Percentiles rank a stretch among this genome's conserved stretches.
These are phyloP conservation scores for Pimpla rufipes DNA, from an alignment of 2,888 invertebrate genomes.

Conservation along the genomic window DNA sequence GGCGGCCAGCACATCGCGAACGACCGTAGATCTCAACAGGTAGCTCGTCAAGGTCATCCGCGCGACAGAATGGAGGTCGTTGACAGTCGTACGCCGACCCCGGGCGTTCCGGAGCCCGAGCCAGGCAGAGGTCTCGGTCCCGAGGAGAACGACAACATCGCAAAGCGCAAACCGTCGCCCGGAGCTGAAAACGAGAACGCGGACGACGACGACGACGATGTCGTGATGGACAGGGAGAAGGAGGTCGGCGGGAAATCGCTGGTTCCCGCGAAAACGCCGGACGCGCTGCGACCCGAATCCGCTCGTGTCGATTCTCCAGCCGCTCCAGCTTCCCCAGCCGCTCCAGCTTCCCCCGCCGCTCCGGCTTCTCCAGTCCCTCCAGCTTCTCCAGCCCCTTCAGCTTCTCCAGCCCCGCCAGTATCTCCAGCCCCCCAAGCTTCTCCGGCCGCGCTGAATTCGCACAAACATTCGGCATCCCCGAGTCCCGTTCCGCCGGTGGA, in stretches of 20 bases:
- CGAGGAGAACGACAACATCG: slow-evolving; percentile 30
- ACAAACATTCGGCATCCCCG: slow-evolving; percentile 48
- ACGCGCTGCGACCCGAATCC: slow-evolving; percentile 3
- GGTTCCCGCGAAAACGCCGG: slow-evolving; percentile 11
- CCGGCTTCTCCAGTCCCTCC: slow-evolving; percentile 39
- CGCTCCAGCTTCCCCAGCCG: slow-evolving; percentile 26
- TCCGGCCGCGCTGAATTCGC: background rate
- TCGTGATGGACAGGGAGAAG: slow-evolving; percentile 75
- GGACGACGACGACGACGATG: slow-evolving; percentile 77
- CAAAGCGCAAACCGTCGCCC: slow-evolving; percentile 47
- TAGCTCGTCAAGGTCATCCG: slow-evolving; percentile 67
- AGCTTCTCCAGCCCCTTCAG: slow-evolving; percentile 1
- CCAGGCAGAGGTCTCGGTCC: background rate
- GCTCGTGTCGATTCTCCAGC: slow-evolving; percentile 37
- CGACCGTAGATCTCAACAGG: slow-evolving; percentile 62
- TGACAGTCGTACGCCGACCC: slow-evolving; percentile 63
- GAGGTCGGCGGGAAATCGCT: slow-evolving; percentile 37
- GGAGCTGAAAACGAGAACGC: slow-evolving; percentile 69
- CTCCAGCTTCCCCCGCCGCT: slow-evolving; percentile 28
- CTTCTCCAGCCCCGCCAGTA: slow-evolving; percentile 6
- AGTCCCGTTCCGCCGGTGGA: slow-evolving; percentile 47
- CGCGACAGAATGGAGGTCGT: slow-evolving; percentile 77
- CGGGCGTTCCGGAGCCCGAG: slow-evolving; percentile 21
- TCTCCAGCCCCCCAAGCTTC: background rate
- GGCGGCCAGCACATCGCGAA: slow-evolving; percentile 22